Base-by-base conservation (phyloP, 2,888 invertebrate genomes). In the Acronicta alni region DNA sequence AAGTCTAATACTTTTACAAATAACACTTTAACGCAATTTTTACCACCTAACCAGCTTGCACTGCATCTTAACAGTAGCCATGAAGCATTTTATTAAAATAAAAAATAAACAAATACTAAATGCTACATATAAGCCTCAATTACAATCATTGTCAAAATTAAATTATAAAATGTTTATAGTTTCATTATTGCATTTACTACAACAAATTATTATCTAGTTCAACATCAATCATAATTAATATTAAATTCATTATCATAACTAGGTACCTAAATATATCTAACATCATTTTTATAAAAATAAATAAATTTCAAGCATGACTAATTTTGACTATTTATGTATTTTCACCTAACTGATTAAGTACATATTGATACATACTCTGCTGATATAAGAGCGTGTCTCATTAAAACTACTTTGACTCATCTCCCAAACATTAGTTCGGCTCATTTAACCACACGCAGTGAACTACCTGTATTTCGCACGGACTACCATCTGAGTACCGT, bases 181-280 rank as follows among this genome's bases (percentile, higher is more conserved):
- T 23, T 48, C 38, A 38, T 63, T 6, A n/a, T n/a, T n/a, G 35
- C 14, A 35, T 42, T 49, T 64, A 56, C 26, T 51, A 46, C 18
- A 39, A 51, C 51, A 51, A 70, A 46, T 41, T 38, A 17, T 1
- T 64, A 20, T 30, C 32, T 45, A 41, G 16, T 47, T 45, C 14
- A 51, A 70, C 41, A 52, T 41, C 26, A 46, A 48, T 10, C 8
- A 9, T 26, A 23, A 17, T 17, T n/a, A 26, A 44, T 18, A 35
- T 32, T 46, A 45, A 37, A 17, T 8, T 32, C 16, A 53, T 17
- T 38, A 53, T 41, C 14, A 14, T 32, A 32, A 30, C 30, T 41
- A n/a, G n/a, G n/a, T n/a, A 51, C 32, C 35, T 14, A 35, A 12
- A 35, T 35, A 9, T 26, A 42, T 15, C 41, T 51, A 32, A 51